Evolutionary conservation across 2,113 vertebrate genomes (phyloP), one percentile per base, ranked within the genome.

Genomic region (Riparia riparia): DNA sequence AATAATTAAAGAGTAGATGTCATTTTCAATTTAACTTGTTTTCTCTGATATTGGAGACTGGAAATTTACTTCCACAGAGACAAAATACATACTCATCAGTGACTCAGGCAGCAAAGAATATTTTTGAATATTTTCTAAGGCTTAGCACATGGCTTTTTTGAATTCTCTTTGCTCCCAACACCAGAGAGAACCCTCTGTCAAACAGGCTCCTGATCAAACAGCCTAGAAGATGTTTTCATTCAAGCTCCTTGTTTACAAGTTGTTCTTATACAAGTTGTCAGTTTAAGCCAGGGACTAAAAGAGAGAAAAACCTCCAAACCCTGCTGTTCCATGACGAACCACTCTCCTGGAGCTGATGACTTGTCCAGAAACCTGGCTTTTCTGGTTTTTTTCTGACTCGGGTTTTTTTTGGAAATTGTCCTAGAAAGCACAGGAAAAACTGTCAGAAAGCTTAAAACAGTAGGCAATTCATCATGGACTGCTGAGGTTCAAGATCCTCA

Each of bases 1-100:
- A 95, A 93, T 83, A 97, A 78, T 74, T 91, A 69, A 96, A 96
- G 31, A 94, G 65, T 78, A 90, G 65, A 77, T 45, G 77, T 22
- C n/a, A n/a, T 78, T 82, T 94, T 88, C 49, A 71, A 64, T 92
- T 96, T 96, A 95, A 74, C 39, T 86, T 89, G 10, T 72, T 68
- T 87, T 22, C 68, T 82, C 58, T 82, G 50, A 16, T 89, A 81
- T 28, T 17, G 28, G 84, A 69, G 77, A 58, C 65, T 85, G 74
- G 65, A 96, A 95, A 82, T 82, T 29, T 50, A 54, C 64, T 96
- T 41, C 21, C 53, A 53, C 29, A 65, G 79, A 72, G 24, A 25
- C 14, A 90, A 74, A 89, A 87, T 24, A 8, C 20, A 12, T 45
- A 31, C 15, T 14, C 9, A 34, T n/a, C 29, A 78, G 31, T 87